Conservation (phyloP, 2,113 vertebrate species). For the Myotis davidii region DNA sequence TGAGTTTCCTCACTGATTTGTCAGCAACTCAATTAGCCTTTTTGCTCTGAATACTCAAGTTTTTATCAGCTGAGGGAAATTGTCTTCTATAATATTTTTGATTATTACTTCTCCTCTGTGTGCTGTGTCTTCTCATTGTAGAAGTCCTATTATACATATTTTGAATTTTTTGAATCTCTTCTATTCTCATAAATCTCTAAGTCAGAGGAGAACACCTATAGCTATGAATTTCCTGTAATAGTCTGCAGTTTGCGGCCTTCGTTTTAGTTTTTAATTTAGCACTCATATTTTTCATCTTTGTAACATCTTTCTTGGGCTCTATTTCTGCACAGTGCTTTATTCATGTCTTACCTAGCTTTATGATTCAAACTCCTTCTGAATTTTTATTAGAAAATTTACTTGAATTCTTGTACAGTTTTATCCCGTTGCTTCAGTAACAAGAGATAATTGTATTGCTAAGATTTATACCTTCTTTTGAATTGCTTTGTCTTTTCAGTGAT, state of each 20-base stretch:
- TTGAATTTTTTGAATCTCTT: background rate
- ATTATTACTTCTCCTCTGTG: background rate
- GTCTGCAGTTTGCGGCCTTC: background rate
- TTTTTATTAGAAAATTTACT: background rate
- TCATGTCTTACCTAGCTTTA: background rate
- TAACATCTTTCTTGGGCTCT: background rate
- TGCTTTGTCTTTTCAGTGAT: background rate
- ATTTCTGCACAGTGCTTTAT: background rate
- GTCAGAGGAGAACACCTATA: background rate
- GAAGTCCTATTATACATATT: background rate
- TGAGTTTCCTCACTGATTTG: background rate
- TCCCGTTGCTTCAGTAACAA: background rate
- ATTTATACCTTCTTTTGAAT: background rate
- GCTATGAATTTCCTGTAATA: background rate
- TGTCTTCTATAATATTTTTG: slow-evolving; percentile 7
- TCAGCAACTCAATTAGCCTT: background rate
- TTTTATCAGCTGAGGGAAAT: background rate
- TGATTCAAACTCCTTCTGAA: background rate
- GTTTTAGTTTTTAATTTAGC: background rate
- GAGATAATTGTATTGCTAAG: background rate
- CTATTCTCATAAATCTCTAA: background rate
- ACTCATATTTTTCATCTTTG: background rate
- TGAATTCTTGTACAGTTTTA: background rate
- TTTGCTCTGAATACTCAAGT: background rate
- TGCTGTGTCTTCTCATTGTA: background rate